Conservation (phyloP, 2,888 invertebrate genomes). For the Onthophagus sagittarius region DNA sequence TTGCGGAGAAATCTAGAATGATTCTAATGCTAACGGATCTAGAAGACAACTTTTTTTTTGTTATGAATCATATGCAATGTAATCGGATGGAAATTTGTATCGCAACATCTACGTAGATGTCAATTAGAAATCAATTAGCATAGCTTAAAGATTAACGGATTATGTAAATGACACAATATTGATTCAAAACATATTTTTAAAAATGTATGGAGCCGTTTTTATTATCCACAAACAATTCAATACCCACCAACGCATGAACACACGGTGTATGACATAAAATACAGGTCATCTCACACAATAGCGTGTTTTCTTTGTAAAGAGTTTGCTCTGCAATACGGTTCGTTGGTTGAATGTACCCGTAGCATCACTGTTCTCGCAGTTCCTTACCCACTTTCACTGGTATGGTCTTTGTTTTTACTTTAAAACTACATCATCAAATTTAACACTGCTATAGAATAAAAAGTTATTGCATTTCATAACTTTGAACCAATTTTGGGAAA, state of each 20-base stretch:
- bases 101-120: background rate
- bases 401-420: background rate
- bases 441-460: no score
- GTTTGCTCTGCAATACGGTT: background rate
- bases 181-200: no score
- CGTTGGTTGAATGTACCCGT: background rate
- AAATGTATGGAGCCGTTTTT: no score
- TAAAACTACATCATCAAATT: no score
- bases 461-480: no score
- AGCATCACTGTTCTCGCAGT: background rate
- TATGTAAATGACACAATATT: no score
- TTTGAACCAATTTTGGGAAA: no score
- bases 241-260: background rate
- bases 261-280: background rate
- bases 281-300: background rate
- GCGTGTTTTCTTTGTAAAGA: background rate
- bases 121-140: background rate
- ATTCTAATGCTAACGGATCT: background rate
- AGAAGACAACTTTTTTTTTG: background rate
- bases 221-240: background rate
- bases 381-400: background rate
- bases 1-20: background rate
- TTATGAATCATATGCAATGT: background rate
- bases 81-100: background rate
- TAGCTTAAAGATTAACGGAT: background rate